Evolutionary conservation across 2,113 vertebrate species (phyloP), one percentile per base, ranked within the genome.

Genomic region (Alces alces): DNA sequence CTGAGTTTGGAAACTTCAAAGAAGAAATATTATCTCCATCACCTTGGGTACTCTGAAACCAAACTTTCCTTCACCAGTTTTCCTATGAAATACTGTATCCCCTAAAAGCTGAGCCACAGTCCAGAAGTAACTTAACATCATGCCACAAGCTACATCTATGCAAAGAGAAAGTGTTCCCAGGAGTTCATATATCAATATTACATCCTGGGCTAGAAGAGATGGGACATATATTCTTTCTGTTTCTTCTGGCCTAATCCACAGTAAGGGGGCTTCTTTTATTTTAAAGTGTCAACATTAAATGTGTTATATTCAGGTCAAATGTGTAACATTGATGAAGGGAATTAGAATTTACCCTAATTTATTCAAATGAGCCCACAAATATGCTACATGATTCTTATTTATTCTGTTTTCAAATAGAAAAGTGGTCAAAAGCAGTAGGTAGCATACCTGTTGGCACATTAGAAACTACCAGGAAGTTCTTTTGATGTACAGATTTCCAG

Each of bases 221-320:
- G 7, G 0, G 4, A 21, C 73, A 27, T 39, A 57, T 25, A 66
- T 45, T 28, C 23, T 66, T 94, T 50, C 30, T n/a, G 11, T 55
- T 25, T 54, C 5, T 61, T 82, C 70, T 52, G 11, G 55, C 7
- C 3, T 91, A 82, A 25, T 84, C 19, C 33, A 87, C 17, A 82
- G 21, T 30, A 57, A 80, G 27, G 58, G 15, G 6, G 1, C 6
- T 76, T 79, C 70, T 93, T 91, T 95, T 76, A 86, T 93, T 91
- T 95, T 82, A 86, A 93, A 66, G 58, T 89, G 55, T 95, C 55
- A 92, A 5, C 64, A 78, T 54, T 88, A 92, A 85, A 88, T 82
- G 7, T 79, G 83, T 93, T 85, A 47, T 36, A n/a, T 76, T 87
- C 25, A 90, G 7, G 92, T 45, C 43, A 91, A 80, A 91, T 80